Percentiles rank a stretch among this genome's conserved stretches.
Evolutionary conservation across 2,797 vertebrate species (phyloP).

Genomic region (Poeciliopsis turneri): DNA sequence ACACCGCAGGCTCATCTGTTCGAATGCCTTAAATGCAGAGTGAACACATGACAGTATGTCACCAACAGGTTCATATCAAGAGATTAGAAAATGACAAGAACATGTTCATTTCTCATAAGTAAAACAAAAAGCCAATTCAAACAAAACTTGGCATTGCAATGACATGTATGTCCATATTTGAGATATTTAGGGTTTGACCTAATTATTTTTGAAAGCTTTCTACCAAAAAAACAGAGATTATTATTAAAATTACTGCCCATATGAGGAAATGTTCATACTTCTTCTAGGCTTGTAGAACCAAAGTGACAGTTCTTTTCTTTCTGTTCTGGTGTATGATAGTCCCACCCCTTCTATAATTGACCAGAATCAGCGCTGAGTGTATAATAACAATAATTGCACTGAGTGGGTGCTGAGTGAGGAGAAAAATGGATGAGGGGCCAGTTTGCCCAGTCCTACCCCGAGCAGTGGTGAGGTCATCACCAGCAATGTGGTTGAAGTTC

Average conservation of each 20-base stretch:
- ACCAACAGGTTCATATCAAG: background rate
- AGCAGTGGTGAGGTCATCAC: slow-evolving; percentile 90
- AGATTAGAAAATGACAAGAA: background rate
- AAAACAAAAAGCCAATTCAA: background rate
- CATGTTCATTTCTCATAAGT: background rate
- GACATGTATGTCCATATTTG: slow-evolving; percentile 7
- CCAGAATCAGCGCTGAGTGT: slow-evolving; percentile 63
- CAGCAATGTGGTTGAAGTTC: slow-evolving; percentile 92
- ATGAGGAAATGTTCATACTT: slow-evolving; percentile 54
- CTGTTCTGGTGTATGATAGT: slow-evolving; percentile 37
- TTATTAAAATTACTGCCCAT: slow-evolving; percentile 64
- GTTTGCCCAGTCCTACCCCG: slow-evolving; percentile 84
- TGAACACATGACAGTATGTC: slow-evolving; percentile 9
- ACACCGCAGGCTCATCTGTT: slow-evolving; percentile 89
- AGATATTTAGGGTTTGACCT: slow-evolving; percentile 29
- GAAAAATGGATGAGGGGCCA: slow-evolving; percentile 61
- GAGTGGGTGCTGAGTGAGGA: slow-evolving; percentile 73
- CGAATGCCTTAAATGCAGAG: slow-evolving; percentile 70
- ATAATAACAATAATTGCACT: slow-evolving; percentile 70
- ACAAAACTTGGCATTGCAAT: background rate
- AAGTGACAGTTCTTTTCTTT: slow-evolving; percentile 48
- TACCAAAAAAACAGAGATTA: slow-evolving; percentile 11
- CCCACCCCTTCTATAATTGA: slow-evolving; percentile 62
- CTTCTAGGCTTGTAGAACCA: slow-evolving; percentile 57
- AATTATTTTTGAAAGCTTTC: slow-evolving; percentile 20